Evolutionary conservation across 2,888 invertebrate genomes (phyloP), one percentile per base, ranked within the genome.

Genomic region (Dicyrtoma fusca): DNA sequence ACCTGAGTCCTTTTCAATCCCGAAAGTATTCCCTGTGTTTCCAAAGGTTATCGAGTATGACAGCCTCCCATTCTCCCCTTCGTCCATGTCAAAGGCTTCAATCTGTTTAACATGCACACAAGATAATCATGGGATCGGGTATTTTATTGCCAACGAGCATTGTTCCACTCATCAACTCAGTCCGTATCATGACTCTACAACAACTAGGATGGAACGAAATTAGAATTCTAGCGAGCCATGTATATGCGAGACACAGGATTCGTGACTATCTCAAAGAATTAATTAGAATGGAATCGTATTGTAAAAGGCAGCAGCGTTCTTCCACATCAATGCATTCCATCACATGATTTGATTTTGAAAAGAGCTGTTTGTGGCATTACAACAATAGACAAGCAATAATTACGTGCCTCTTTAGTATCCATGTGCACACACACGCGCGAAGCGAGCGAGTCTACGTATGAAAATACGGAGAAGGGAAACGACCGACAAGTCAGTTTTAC

Each of bases 21-120:
- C 85, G 85, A 97, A 97, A 63, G 90, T 89, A 81, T 92, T 93
- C 59, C 92, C 94, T 65, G 95, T 91, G 85, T 97, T 95, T 0
- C 91, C 91, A 87, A 93, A 92, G 34, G 90, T 89, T 80, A 97
- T 92, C 59, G 93, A 90, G 85, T 95, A 97, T 0, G 88, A 87
- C 63, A 94, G 86, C 79, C 88, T 87, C 0, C 92, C 92, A 83
- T 94, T 94, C 74, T 89, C 88, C 0, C 90, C 95, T 77, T 89
- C 89, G 84, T 95, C 95, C 75, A 89, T 88, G 84, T 95, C 95
- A 47, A 91, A 89, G 42, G 95, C 95, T 66, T 79, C 77, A 53
- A 80, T 74, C 80, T 80, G 55, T 69, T 17, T 23, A 34, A 51
- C 14, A 47, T 62, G 49, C n/a, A 49, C 49, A 49, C n/a, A 49